Percentiles rank a stretch among this genome's conserved stretches.
phyloP scores from a whole-genome alignment of 1,140 invertebrate genomes.

The Drosophila kurseongensis region DNA sequence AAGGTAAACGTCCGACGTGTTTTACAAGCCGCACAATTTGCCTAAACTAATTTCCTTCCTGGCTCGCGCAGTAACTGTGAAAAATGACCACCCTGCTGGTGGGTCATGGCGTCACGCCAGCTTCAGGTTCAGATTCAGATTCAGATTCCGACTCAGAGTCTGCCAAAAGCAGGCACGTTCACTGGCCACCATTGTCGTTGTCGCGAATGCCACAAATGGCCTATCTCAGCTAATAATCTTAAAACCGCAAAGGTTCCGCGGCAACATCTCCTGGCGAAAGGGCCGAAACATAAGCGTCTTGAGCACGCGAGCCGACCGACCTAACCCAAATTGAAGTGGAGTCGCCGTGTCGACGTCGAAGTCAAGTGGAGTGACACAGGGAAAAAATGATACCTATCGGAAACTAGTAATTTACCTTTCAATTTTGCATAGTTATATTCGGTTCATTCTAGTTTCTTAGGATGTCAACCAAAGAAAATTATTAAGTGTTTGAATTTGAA shows the following conservation, averaged over 20 bases:
- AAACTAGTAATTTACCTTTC: too few relatives aligned
- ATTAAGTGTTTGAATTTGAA: too few relatives aligned
- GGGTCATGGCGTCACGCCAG: conserved; percentile 46
- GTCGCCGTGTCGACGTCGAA: conserved; percentile 20
- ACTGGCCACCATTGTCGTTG: conserved; percentile 51
- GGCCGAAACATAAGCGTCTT: conserved; percentile 70
- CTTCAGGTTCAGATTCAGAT: conserved; percentile 11
- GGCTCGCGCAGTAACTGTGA: conserved; percentile 55
- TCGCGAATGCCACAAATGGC: conserved; percentile 69
- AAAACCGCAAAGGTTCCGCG: conserved; percentile 72
- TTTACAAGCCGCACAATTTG: conserved; percentile 79
- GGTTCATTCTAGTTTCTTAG: too few relatives aligned
- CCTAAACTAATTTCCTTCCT: conserved; percentile 81
- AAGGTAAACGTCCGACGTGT: conserved; percentile 74
- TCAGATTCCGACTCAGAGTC: conserved; percentile 7
- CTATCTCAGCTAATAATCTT: conserved; percentile 81
- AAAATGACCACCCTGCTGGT: conserved; percentile 64
- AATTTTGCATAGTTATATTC: too few relatives aligned
- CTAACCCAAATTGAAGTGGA: conserved; percentile 29
- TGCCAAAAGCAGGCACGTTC: conserved; percentile 44
- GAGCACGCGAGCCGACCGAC: conserved; percentile 61
- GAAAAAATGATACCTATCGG: not conserved
- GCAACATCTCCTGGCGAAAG: conserved; percentile 61
- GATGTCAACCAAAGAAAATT: too few relatives aligned
- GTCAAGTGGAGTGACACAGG: conserved; percentile 19